Percentiles rank a stretch among this genome's conserved stretches.
Conservation (phyloP, 1,140 invertebrate genomes). For the Dendrolimus punctatus region DNA sequence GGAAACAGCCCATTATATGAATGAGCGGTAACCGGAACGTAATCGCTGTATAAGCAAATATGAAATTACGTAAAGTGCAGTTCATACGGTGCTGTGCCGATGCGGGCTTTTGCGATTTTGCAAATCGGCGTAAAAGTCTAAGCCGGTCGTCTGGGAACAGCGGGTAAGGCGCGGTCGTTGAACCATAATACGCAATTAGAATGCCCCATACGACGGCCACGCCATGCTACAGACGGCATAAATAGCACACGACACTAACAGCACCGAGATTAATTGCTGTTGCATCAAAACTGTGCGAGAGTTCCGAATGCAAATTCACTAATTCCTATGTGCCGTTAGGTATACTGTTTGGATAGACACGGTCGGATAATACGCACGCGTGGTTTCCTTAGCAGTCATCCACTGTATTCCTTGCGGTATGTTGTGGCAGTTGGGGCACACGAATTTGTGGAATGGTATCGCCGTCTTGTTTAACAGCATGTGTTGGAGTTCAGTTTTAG, state of each 20-base stretch:
- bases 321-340: not conserved
- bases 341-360: not conserved
- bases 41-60: constrained; percentile 7
- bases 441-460: constrained; percentile 92
- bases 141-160: constrained; percentile 34
- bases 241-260: constrained; percentile 54
- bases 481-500: constrained; percentile 82
- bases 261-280: constrained; percentile 44
- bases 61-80: constrained; percentile 10
- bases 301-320: not conserved
- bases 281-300: constrained; percentile 18
- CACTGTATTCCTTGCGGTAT: constrained; percentile 90
- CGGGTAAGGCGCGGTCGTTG: constrained; percentile 45
- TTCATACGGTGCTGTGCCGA: constrained; percentile 8
- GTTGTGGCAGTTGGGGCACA: constrained; percentile 91
- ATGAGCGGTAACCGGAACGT: constrained; percentile 1
- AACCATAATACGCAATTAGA: constrained; percentile 68
- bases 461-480: constrained; percentile 85
- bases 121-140: constrained; percentile 46
- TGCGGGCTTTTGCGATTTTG: constrained; percentile 39
- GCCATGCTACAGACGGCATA: constrained; percentile 49
- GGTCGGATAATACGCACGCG: constrained; percentile 47
- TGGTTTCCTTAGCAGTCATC: constrained; percentile 79
- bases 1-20: constrained; percentile 1
- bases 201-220: constrained; percentile 59